Percentiles rank a stretch among this genome's conserved stretches.
These are phyloP conservation scores for Lota lota DNA, from an alignment of 2,113 vertebrate genomes.

Conservation along the genomic window DNA sequence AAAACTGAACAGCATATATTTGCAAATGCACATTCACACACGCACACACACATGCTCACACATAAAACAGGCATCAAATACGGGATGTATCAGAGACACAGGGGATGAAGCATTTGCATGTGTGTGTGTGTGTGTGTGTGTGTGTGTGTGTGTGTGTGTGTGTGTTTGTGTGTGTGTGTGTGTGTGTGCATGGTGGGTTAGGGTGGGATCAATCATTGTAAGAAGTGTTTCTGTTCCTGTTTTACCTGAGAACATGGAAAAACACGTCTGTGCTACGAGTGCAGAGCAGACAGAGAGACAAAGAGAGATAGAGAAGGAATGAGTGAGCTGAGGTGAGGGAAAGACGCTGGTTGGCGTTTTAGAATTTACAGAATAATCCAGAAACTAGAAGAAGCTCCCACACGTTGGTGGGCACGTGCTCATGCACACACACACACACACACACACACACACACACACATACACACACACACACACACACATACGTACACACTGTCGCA, in stretches of 20 bases:
- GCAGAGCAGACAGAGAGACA: slow-evolving; percentile 41
- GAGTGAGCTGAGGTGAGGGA: too few relatives aligned
- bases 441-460: too few relatives aligned
- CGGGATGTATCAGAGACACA: too few relatives aligned
- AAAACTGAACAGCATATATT: too few relatives aligned
- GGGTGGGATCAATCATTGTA: slow-evolving; percentile 69
- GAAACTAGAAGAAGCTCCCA: slow-evolving; percentile 56
- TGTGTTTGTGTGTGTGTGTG: neutral
- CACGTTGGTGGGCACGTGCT: neutral
- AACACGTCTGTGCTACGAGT: slow-evolving; percentile 63
- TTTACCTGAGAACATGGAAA: slow-evolving; percentile 70
- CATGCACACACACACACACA: neutral
- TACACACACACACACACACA: neutral
- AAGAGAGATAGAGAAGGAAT: slow-evolving; percentile 17
- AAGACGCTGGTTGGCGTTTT: slow-evolving; percentile 37
- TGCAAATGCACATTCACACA: too few relatives aligned
- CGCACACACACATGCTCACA: too few relatives aligned
- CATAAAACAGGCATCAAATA: too few relatives aligned
- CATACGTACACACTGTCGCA: neutral
- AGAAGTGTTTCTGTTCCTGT: slow-evolving; percentile 63
- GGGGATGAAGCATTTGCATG: too few relatives aligned
- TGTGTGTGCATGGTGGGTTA: slow-evolving; percentile 10
- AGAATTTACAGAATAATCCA: slow-evolving; percentile 13
- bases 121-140: too few relatives aligned
- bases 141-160: too few relatives aligned